Base-by-base conservation (phyloP, 2,888 invertebrate genomes). In the Orgyia antiqua region DNA sequence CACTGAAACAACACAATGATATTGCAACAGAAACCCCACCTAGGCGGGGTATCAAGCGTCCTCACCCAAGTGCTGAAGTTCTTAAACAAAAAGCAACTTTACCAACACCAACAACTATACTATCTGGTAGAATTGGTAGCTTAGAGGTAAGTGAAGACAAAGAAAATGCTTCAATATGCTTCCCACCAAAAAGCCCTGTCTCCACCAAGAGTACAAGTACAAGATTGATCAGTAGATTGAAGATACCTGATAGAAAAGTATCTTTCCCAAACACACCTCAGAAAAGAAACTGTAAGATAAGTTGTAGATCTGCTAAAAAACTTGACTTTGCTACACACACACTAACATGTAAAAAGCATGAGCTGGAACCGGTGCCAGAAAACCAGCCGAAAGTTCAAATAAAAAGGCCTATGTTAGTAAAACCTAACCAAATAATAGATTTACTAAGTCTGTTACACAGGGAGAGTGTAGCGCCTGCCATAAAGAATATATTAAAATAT, bases 251-350 rank as follows among this genome's bases (percentile, higher is more conserved):
- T 8, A 51, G 61, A 35, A 52, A 68, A 30, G 40, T 58, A 24
- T 55, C 70, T 25, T 77, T 76, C 44, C 84, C 84, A 35, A 67
- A 74, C 24, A 86, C 84, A 48, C 84, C 84, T 37, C 61, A 83
- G 12, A 86, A 86, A 45, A 73, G 55, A 36, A 75, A 67, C 45
- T 78, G 79, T 46, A 73, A 63, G 33, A 46, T 64, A 31, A 75
- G 70, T 33, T 67, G 70, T 28, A 67, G 55, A 55, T 71, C 77
- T 37, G 63, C 63, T 2, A 79, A 68, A 43, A 76, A 69, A 45
- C 61, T 77, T 12, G 71, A 69, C 36, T 80, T 79, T 59, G 59
- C 65, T 79, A 79, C 71, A 39, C 82, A 84, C 50, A 75, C 82
- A 6, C 47, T 84, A 10, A 63, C 69, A 25, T 82, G 84, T 55